These are phyloP conservation scores for Seira sanloemensis DNA, from an alignment of 2,888 invertebrate genomes.

Conservation along the genomic window DNA sequence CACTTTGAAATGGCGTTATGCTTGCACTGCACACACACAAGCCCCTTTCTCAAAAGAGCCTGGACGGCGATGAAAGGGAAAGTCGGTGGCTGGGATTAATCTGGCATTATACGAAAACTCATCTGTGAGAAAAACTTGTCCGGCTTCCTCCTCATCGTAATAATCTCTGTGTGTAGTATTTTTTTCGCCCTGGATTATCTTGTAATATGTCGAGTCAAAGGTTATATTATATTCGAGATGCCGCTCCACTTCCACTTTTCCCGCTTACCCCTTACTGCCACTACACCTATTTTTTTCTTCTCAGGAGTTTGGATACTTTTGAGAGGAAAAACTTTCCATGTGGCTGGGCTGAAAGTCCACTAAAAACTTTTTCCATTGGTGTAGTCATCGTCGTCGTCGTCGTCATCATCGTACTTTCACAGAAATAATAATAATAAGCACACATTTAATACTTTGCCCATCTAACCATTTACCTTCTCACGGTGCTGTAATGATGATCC, in stretches of 20 bases:
- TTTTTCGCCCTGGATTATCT: conserved; percentile 56
- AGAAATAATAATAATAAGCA: background rate
- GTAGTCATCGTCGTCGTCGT: no score
- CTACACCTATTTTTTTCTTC: background rate
- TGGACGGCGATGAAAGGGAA: conserved; percentile 30
- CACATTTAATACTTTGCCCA: background rate
- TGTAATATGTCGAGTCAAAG: conserved; percentile 31
- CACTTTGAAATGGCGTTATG: no score
- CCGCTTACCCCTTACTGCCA: no score
- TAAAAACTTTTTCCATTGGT: conserved; percentile 5
- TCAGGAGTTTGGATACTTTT: background rate
- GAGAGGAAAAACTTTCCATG: no score
- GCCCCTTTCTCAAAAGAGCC: no score
- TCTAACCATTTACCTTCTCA: no score
- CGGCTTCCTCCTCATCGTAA: conserved; percentile 42
- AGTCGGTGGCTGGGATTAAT: conserved; percentile 52
- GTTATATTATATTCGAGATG: background rate
- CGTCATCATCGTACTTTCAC: no score
- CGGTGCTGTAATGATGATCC: conserved; percentile 3
- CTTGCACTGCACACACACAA: no score
- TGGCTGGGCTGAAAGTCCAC: background rate
- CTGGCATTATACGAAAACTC: conserved; percentile 54
- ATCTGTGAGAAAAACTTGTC: conserved; percentile 46
- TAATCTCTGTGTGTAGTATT: conserved; percentile 50
- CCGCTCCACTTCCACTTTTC: conserved; percentile 7